Conservation (phyloP, 2,888 invertebrate genomes). For the Eupelmus urozonus region DNA sequence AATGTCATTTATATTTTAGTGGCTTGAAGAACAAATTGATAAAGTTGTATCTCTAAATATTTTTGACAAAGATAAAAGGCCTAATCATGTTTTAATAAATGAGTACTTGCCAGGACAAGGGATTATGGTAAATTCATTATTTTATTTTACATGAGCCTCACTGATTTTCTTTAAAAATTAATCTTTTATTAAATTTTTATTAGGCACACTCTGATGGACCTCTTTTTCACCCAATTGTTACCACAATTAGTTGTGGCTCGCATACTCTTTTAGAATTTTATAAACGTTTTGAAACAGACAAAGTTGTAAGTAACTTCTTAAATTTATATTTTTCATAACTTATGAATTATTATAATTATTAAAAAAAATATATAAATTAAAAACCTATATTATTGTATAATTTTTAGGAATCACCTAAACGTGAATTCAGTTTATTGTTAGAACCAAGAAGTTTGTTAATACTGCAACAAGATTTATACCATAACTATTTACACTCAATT, state of each 20-base stretch:
- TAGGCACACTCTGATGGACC: slow-evolving; percentile 97
- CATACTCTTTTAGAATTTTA: slow-evolving; percentile 94
- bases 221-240: slow-evolving; percentile 93
- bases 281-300: slow-evolving; percentile 77
- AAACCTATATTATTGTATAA: slow-evolving; percentile 22
- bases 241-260: slow-evolving; percentile 94
- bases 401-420: slow-evolving; percentile 68
- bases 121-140: slow-evolving; percentile 84
- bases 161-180: slow-evolving; percentile 19
- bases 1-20: slow-evolving; percentile 76
- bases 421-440: slow-evolving; percentile 87
- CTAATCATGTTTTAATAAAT: slow-evolving; percentile 97
- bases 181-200: slow-evolving; percentile 41
- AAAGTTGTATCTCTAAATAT: slow-evolving; percentile 84
- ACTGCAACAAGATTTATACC: slow-evolving; percentile 90
- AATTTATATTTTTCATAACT: no score
- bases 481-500: slow-evolving; percentile 91
- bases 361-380: slow-evolving; percentile 13
- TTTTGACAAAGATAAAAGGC: slow-evolving; percentile 83
- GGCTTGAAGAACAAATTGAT: slow-evolving; percentile 87
- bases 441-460: slow-evolving; percentile 94
- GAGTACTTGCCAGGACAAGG: slow-evolving; percentile 96
- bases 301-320: slow-evolving; percentile 63
- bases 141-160: no score
- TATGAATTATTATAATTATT: slow-evolving; percentile 25